Percentiles rank a stretch among this genome's conserved stretches.
These are phyloP conservation scores for Mesembrinibis cayennensis DNA, from an alignment of 2,113 vertebrate species.

Conservation along the genomic window DNA sequence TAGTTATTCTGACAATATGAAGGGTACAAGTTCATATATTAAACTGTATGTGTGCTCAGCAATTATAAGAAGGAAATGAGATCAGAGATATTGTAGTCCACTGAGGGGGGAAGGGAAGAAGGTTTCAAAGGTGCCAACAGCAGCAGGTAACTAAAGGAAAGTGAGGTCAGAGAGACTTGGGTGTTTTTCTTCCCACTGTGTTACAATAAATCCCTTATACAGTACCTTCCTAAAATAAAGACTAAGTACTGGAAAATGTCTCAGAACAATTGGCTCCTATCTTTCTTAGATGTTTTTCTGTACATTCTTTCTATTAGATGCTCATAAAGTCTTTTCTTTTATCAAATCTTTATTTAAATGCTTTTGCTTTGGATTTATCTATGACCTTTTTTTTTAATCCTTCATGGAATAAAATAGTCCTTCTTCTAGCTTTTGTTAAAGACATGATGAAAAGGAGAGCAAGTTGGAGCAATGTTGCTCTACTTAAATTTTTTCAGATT, in stretches of 20 bases:
- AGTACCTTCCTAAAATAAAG: background rate
- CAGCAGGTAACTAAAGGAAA: background rate
- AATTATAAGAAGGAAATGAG: conserved; percentile 24
- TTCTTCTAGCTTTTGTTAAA: background rate
- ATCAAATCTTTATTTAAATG: conserved; percentile 48
- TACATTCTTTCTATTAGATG: background rate
- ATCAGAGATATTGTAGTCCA: background rate
- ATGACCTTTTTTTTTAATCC: conserved; percentile 30
- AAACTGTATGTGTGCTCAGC: conserved; percentile 37
- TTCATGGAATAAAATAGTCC: background rate
- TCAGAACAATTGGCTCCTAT: background rate
- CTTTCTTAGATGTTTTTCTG: background rate
- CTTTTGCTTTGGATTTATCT: conserved; percentile 27
- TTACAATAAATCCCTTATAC: background rate
- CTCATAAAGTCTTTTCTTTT: background rate
- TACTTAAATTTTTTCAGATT: background rate
- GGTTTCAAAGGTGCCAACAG: background rate
- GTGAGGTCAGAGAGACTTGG: background rate
- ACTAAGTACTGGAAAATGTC: background rate
- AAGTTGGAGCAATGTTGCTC: background rate
- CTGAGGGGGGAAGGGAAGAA: background rate
- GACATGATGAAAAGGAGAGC: background rate
- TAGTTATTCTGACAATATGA: conserved; percentile 40
- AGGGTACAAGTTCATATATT: conserved; percentile 31
- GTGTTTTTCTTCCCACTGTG: background rate